Conservation (phyloP, 1,140 invertebrate species). For the Penaeus japonicus region DNA sequence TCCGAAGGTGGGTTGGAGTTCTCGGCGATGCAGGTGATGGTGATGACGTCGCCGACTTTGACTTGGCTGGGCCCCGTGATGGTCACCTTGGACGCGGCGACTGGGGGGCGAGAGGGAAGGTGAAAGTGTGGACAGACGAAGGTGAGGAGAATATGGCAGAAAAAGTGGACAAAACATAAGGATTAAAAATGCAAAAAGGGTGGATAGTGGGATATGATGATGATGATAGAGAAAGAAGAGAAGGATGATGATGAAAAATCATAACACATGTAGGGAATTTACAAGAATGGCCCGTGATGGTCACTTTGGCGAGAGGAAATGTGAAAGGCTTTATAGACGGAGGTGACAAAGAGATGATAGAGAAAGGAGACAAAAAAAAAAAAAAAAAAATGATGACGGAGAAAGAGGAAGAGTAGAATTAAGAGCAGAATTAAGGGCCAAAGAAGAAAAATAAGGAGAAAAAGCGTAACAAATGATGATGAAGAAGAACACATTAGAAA, state of each 20-base stretch:
- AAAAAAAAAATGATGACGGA: background rate
- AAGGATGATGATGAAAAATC: background rate
- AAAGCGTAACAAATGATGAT: background rate
- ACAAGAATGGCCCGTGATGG: too few relatives aligned
- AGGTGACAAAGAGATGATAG: background rate
- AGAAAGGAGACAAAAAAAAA: background rate
- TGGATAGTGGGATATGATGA: background rate
- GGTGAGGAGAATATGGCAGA: background rate
- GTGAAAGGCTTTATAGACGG: background rate
- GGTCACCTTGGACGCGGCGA: conserved; percentile 65
- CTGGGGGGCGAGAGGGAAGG: conserved; percentile 59
- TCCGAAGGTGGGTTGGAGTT: conserved; percentile 55
- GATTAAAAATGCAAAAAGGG: background rate
- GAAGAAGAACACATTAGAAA: too few relatives aligned
- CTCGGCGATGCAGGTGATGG: conserved; percentile 51
- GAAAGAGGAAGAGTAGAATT: background rate
- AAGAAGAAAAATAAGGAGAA: background rate
- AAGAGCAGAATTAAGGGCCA: background rate
- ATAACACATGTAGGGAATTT: background rate
- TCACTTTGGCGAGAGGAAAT: background rate
- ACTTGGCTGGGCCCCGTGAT: conserved; percentile 64
- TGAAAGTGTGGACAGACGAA: background rate
- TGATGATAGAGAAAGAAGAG: background rate
- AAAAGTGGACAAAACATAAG: background rate
- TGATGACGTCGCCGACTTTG: conserved; percentile 53